phyloP scores from a whole-genome alignment of 2,888 invertebrate species.

The Gymnosoma rotundatum region DNA sequence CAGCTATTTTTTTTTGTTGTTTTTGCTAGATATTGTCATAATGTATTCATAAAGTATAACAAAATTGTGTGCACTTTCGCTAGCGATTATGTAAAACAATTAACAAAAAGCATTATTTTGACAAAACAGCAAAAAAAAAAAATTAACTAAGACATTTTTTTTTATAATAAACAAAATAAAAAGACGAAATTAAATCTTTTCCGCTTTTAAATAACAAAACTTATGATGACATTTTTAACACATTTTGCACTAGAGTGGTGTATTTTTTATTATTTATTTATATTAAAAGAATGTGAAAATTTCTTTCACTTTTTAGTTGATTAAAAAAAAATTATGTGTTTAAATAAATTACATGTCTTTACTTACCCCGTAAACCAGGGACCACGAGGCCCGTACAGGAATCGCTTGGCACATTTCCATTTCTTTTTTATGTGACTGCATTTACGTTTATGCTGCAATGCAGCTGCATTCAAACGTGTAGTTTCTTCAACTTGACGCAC shows the following conservation, averaged over 20 bases:
- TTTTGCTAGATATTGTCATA: neutral
- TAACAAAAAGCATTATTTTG: constrained; percentile 35
- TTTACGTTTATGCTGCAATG: constrained; percentile 83
- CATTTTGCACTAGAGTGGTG: neutral
- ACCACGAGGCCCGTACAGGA: constrained; percentile 84
- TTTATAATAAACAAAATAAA: constrained; percentile 1
- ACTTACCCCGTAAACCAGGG: constrained; percentile 83
- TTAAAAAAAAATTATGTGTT: neutral
- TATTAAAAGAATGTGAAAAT: neutral
- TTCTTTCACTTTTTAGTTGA: neutral
- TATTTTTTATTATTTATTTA: neutral
- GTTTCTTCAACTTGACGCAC: constrained; percentile 83
- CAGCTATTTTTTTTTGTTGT: neutral
- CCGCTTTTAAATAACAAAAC: constrained; percentile 40
- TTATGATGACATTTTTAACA: constrained; percentile 41
- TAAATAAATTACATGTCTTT: neutral
- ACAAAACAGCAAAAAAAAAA: constrained; percentile 24
- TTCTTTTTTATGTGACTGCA: constrained; percentile 83
- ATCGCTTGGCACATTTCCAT: constrained; percentile 84
- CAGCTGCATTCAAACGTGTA: constrained; percentile 83
- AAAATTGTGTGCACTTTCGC: constrained; percentile 47
- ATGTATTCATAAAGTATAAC: too few relatives aligned
- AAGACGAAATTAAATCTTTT: constrained; percentile 35
- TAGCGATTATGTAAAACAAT: constrained; percentile 46
- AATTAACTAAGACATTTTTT: constrained; percentile 48